Conservation (phyloP, 1,140 invertebrate species). For the Trichonephila inaurata region DNA sequence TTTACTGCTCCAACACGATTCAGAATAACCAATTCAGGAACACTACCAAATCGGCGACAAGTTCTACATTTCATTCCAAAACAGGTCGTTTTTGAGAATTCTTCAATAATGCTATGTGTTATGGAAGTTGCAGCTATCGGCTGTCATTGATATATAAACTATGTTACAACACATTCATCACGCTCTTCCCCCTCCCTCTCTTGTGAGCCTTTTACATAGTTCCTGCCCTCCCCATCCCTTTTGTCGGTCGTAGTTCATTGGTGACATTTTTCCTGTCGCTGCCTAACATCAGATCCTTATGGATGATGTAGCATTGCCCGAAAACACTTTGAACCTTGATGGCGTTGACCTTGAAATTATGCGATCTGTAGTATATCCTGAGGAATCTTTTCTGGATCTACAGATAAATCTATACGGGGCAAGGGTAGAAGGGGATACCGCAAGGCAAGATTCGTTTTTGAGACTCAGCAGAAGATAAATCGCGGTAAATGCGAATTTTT, state of each 20-base stretch:
- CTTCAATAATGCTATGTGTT: background rate
- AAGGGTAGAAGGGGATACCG: background rate
- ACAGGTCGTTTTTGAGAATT: background rate
- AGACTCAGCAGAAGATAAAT: slow-evolving; percentile 25
- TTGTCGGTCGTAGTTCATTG: slow-evolving; percentile 35
- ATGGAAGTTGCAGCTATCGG: slow-evolving; percentile 20
- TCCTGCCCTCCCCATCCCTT: background rate
- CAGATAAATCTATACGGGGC: slow-evolving; percentile 8
- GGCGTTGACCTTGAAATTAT: slow-evolving; percentile 72
- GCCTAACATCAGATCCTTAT: slow-evolving; percentile 54
- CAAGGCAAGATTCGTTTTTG: background rate
- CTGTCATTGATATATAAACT: slow-evolving; percentile 24
- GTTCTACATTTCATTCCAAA: background rate
- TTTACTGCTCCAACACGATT: background rate
- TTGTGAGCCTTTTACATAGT: background rate
- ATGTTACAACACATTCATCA: slow-evolving; percentile 24
- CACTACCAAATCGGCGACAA: background rate
- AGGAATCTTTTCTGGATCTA: slow-evolving; percentile 1
- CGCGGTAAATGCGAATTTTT: slow-evolving; percentile 7
- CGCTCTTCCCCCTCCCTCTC: background rate
- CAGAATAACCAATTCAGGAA: background rate
- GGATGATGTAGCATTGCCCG: slow-evolving; percentile 43
- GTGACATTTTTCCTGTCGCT: slow-evolving; percentile 42
- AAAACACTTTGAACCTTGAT: slow-evolving; percentile 34
- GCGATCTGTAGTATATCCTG: background rate